Evolutionary conservation across 2,113 vertebrate genomes (phyloP).

Genomic region (Hypocryptadius cinnamomeus): DNA sequence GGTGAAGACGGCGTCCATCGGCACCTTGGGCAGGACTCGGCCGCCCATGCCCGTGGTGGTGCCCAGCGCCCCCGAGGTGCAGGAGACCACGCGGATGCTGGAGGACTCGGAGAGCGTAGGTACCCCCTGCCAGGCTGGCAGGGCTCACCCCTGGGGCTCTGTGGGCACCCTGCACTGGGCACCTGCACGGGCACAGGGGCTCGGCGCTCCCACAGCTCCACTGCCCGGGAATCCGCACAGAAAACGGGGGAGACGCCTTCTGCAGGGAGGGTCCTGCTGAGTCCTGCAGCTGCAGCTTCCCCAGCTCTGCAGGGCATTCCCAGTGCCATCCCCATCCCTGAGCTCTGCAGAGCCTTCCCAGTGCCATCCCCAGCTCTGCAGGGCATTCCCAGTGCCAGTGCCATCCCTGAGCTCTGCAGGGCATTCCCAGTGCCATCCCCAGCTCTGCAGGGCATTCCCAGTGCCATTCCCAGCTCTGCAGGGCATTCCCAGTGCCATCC

Average conservation of each 20-base stretch:
- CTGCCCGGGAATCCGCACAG: accelerated
- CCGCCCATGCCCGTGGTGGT: constrained; percentile 90
- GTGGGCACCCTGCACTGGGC: background rate
- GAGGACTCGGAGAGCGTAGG: constrained; percentile 93
- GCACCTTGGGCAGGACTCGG: constrained; percentile 88
- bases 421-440: background rate
- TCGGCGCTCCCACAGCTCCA: no score
- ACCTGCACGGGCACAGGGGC: background rate
- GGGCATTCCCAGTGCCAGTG: background rate
- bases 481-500: background rate
- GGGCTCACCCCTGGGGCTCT: background rate
- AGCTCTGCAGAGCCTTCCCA: background rate
- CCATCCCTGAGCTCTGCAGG: background rate
- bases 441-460: background rate
- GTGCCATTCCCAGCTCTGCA: background rate
- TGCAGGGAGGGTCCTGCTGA: background rate
- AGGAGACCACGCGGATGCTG: constrained; percentile 89
- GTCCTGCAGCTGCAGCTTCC: background rate
- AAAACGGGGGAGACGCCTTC: accelerated
- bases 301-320: background rate
- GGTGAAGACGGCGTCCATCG: constrained; percentile 94
- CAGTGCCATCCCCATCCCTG: background rate
- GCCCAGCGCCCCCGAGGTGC: constrained; percentile 89
- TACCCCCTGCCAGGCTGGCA: constrained; percentile 17
- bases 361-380: background rate